Evolutionary conservation across 2,797 vertebrate genomes (phyloP).

Genomic region (Okamejei kenojei): DNA sequence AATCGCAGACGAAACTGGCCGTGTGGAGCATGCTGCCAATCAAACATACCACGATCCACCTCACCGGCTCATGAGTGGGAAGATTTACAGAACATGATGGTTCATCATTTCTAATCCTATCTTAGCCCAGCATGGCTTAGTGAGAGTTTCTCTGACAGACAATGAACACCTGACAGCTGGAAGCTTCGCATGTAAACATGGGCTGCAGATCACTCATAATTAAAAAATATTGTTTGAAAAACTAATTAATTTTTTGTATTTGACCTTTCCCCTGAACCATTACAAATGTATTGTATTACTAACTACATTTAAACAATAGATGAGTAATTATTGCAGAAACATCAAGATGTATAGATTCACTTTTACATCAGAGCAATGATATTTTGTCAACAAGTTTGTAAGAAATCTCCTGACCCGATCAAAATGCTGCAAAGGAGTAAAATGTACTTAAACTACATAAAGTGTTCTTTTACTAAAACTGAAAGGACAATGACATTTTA

Average conservation of each 20-base stretch:
- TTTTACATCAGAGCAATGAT: neutral
- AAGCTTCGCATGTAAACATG: slow-evolving; percentile 65
- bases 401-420: neutral
- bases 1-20: slow-evolving; percentile 55
- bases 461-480: neutral
- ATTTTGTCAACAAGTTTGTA: neutral
- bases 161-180: slow-evolving; percentile 71
- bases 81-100: slow-evolving; percentile 75
- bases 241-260: slow-evolving; percentile 37
- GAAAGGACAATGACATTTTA: neutral
- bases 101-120: slow-evolving; percentile 75
- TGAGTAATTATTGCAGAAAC: neutral
- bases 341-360: neutral
- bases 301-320: slow-evolving; percentile 25
- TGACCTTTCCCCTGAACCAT: slow-evolving; percentile 32
- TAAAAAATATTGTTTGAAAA: slow-evolving; percentile 38
- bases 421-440: neutral
- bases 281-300: slow-evolving; percentile 22
- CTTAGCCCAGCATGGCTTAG: slow-evolving; percentile 74
- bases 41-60: slow-evolving; percentile 65
- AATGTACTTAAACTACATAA: neutral
- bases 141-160: slow-evolving; percentile 68
- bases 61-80: slow-evolving; percentile 72
- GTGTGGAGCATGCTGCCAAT: slow-evolving; percentile 57
- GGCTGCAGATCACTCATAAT: slow-evolving; percentile 47